A percentile compares a stretch with the other conserved stretches of the same genome.
phyloP scores from a whole-genome alignment of 2,797 vertebrate species.

The Melanotaenia boesemani region DNA sequence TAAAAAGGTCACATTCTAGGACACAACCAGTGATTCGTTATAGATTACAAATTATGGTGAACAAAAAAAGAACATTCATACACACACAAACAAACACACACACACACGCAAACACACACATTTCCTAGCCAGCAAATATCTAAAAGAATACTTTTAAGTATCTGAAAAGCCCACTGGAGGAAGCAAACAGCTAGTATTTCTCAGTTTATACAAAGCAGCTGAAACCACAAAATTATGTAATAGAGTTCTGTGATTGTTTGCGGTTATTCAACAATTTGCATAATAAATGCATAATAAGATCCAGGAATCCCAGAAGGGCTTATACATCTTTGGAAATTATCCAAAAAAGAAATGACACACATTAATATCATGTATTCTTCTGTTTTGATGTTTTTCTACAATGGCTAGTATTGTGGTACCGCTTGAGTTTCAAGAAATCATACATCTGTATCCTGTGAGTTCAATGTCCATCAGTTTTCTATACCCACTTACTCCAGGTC shows the following conservation, averaged over 20 bases:
- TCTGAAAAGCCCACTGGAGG: slow-evolving; percentile 27
- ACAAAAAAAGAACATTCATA: slow-evolving; percentile 18
- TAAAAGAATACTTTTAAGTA: neutral
- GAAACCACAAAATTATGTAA: slow-evolving; percentile 1
- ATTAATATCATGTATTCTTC: neutral
- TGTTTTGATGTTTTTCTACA: neutral
- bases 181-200: slow-evolving; percentile 8
- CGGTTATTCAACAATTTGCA: neutral
- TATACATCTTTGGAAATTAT: neutral
- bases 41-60: slow-evolving; percentile 58
- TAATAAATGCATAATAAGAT: neutral
- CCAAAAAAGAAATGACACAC: neutral
- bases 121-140: neutral
- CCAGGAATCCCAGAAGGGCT: neutral
- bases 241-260: neutral
- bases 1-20: slow-evolving; percentile 55
- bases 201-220: neutral
- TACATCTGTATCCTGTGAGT: neutral
- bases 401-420: neutral
- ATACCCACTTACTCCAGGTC: neutral
- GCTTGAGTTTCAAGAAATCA: neutral
- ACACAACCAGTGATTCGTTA: slow-evolving; percentile 69
- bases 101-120: neutral
- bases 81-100: neutral
- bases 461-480: neutral